Evolutionary conservation across 2,113 vertebrate species (phyloP).

Genomic region (Blennius ocellaris): DNA sequence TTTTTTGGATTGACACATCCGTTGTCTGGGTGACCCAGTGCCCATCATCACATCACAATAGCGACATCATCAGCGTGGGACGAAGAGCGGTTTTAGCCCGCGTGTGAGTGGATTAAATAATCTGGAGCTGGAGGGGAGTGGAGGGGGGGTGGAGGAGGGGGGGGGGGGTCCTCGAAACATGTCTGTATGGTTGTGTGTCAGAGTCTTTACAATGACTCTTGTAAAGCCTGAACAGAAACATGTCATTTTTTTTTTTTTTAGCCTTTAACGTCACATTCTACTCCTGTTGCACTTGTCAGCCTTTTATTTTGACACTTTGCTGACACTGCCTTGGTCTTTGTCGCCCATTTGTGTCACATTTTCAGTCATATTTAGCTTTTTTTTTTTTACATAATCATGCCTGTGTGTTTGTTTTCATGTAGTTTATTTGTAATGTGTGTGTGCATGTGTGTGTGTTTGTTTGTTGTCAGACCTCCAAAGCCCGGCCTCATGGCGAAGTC

Average conservation of each 20-base stretch:
- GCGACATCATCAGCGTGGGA: constrained; percentile 34
- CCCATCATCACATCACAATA: constrained; percentile 50
- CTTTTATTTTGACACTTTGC: no score
- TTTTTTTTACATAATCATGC: no score
- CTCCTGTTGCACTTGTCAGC: no score
- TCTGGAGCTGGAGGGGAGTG: constrained; percentile 10
- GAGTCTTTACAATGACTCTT: no score
- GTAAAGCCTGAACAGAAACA: no score
- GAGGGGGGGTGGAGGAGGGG: no score
- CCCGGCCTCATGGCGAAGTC: constrained; percentile 93
- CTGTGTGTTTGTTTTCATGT: no score
- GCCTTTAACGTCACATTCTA: no score
- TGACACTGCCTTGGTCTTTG: no score
- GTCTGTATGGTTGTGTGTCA: neutral
- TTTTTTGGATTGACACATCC: constrained; percentile 49
- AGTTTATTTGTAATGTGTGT: neutral
- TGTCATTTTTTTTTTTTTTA: no score
- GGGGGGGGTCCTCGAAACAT: constrained; percentile 1
- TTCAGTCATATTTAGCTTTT: no score
- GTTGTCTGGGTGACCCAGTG: constrained; percentile 59
- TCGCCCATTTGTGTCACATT: no score
- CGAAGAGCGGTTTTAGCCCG: constrained; percentile 16
- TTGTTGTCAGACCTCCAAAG: constrained; percentile 88
- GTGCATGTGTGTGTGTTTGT: constrained; percentile 19
- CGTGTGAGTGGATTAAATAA: constrained; percentile 57